phyloP scores from a whole-genome alignment of 2,797 vertebrate genomes.

The Scarus forsteni region DNA sequence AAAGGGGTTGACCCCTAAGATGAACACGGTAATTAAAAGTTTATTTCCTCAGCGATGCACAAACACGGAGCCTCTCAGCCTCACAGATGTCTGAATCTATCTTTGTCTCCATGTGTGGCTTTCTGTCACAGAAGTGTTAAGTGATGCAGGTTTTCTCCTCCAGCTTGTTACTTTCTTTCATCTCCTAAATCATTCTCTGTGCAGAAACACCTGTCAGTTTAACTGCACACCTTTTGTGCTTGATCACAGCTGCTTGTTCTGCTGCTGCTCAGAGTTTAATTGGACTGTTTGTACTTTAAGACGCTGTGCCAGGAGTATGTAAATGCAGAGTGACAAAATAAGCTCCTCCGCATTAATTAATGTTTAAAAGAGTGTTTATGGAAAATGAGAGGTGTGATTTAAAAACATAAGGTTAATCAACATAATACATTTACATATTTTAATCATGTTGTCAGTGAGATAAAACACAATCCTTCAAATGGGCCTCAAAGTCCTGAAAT shows the following conservation, averaged over 20 bases:
- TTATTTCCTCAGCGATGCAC: not conserved
- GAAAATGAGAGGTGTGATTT: no score
- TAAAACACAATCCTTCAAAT: no score
- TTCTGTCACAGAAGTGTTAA: not conserved
- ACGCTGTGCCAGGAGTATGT: no score
- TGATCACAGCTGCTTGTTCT: constrained; percentile 5
- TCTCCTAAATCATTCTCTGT: not conserved
- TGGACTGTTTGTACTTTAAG: not conserved
- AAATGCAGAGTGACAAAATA: no score
- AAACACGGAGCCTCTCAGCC: not conserved
- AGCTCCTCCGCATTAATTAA: no score
- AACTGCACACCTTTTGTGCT: not conserved
- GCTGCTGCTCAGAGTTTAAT: not conserved
- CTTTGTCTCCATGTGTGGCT: not conserved
- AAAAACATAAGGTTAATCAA: no score
- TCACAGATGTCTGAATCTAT: not conserved
- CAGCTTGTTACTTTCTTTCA: no score
- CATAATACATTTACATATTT: no score
- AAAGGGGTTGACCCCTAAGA: constrained; percentile 88
- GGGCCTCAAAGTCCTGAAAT: no score
- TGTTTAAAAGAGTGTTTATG: no score
- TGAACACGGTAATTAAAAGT: constrained; percentile 85
- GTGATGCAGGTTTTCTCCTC: not conserved
- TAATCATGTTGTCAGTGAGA: no score
- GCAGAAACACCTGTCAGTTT: not conserved